Conservation (phyloP, 2,113 vertebrate species). For the Donacobius atricapilla region DNA sequence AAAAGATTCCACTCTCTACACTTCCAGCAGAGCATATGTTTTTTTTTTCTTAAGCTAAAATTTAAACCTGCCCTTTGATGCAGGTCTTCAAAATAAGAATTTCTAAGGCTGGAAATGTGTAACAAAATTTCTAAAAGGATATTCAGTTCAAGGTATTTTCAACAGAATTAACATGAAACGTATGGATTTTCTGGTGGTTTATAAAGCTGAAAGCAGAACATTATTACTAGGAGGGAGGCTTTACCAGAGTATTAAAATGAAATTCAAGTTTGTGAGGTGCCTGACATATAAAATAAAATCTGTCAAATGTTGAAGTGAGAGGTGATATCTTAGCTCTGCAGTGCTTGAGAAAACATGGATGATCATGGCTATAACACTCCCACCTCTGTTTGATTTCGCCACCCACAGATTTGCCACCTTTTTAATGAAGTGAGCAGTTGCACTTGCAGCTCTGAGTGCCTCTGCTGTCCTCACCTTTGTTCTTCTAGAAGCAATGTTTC, state of each 20-base stretch:
- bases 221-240: not conserved
- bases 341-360: not conserved
- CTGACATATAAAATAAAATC: not conserved
- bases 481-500: not conserved
- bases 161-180: not conserved
- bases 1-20: not conserved
- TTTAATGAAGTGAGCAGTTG: slow-evolving; percentile 51
- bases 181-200: not conserved
- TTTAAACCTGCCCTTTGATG: not conserved
- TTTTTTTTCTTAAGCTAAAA: not conserved
- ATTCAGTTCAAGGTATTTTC: not conserved
- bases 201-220: not conserved
- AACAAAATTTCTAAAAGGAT: not conserved
- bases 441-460: not conserved
- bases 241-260: not conserved
- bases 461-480: not conserved
- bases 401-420: slow-evolving; percentile 18
- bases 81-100: not conserved
- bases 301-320: slow-evolving; percentile 18
- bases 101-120: not conserved
- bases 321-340: slow-evolving; percentile 1
- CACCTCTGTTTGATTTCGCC: slow-evolving; percentile 26
- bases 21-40: not conserved
- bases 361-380: slow-evolving; percentile 11
- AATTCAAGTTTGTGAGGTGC: not conserved